phyloP scores from a whole-genome alignment of 1,140 invertebrate genomes.

The Aporrectodea caliginosa region DNA sequence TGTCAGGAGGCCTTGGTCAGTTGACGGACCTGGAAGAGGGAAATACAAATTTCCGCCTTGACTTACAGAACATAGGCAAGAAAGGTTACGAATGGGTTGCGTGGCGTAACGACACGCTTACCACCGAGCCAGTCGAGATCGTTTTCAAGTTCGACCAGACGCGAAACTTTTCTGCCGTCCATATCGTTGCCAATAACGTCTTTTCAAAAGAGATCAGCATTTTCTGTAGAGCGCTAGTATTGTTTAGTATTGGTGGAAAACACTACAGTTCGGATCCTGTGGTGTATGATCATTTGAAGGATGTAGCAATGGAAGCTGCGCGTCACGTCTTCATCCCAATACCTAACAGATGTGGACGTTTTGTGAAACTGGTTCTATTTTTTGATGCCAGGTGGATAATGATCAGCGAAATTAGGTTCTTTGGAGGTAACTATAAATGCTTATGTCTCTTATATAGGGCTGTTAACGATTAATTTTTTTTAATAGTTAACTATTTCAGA shows the following conservation, averaged over 20 bases:
- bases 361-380: conserved; percentile 72
- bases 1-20: conserved; percentile 76
- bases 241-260: conserved; percentile 73
- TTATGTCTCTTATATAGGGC: no score
- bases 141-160: conserved; percentile 82
- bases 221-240: conserved; percentile 62
- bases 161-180: conserved; percentile 79
- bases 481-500: no score
- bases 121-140: conserved; percentile 43
- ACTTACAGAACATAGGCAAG: conserved; percentile 66
- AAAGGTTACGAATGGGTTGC: conserved; percentile 66
- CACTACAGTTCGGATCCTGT: conserved; percentile 69
- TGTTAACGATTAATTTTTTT: no score
- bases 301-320: conserved; percentile 74
- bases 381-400: conserved; percentile 84
- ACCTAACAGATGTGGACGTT: conserved; percentile 67
- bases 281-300: conserved; percentile 68
- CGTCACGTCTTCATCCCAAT: conserved; percentile 79
- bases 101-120: conserved; percentile 72
- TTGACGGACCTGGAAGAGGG: conserved; percentile 75
- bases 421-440: no score
- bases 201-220: conserved; percentile 65
- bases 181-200: conserved; percentile 74
- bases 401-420: conserved; percentile 71
- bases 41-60: conserved; percentile 72